Base-by-base conservation (phyloP, 2,113 vertebrate genomes). In the Nibea albiflora region DNA sequence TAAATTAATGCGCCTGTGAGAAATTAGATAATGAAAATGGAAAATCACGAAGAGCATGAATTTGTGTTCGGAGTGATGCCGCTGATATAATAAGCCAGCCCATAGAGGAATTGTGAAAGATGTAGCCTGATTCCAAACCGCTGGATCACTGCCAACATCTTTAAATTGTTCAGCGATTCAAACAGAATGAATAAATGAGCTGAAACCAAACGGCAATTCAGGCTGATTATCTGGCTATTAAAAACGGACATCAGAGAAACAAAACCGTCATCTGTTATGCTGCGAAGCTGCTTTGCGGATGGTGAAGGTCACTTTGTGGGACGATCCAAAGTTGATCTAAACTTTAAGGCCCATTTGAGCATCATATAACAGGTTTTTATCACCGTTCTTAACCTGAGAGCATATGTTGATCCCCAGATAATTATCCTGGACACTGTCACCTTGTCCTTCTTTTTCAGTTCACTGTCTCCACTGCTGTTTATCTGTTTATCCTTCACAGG, bases 321-420 rank as follows among this genome's bases (percentile, higher is more conserved):
- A 47, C 2, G 8, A 66, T 68, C 26, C 44, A 35, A 58, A 56
- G 56, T 83, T 81, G 35, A 78, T 46, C 49, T 57, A 11, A 78
- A 77, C 73, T 77, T 80, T 24, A 65, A 53, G 58, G 49, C 75
- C 73, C 66, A 70, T 58, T 52, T 80, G 69, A 72, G 68, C n/a
- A 26, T 58, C 57, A 65, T 57, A 54, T 52, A 74, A 47, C 15
- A 31, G 42, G 69, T 11, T 14, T 17, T 88, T 47, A 79, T 76
- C 26, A 17, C 66, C 0, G 6, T 44, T 75, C 66, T 66, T 50
- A 26, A 77, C n/a, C 42, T 54, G 35, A 58, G 54, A 66, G 66
- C 19, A 53, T 9, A 16, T 24, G 46, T 66, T 58, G 39, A 81
- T 60, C 66, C 66, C 44, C n/a, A 66, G 47, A 67, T 77, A 58